A percentile compares a stretch with the other conserved stretches of the same genome.
phyloP scores from a whole-genome alignment of 2,113 vertebrate species.

The Catagonus wagneri region DNA sequence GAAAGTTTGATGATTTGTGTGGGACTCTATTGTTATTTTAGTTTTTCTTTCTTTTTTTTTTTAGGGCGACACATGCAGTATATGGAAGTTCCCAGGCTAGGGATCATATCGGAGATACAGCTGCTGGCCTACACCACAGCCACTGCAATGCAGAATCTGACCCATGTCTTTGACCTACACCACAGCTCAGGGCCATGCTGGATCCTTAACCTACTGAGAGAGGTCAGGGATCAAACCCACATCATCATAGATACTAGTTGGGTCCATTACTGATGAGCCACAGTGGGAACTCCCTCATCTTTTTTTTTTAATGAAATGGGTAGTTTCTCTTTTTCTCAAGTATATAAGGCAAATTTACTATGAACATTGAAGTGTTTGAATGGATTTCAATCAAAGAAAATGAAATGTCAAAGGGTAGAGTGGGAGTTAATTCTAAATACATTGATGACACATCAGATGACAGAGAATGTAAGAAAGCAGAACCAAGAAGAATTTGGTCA shows the following conservation, averaged over 20 bases:
- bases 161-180: too few species aligned
- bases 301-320: background rate
- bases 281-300: background rate
- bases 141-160: too few species aligned
- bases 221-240: too few species aligned
- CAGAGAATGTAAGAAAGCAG: background rate
- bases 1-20: background rate
- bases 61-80: too few species aligned
- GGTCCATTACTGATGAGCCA: too few species aligned
- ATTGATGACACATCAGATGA: background rate
- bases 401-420: background rate
- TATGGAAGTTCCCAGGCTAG: too few species aligned
- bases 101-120: too few species aligned
- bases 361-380: background rate
- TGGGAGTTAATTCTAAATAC: background rate
- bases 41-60: background rate
- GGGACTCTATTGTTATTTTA: background rate
- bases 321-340: background rate
- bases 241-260: too few species aligned
- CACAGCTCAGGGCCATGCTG: too few species aligned
- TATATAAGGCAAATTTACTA: background rate
- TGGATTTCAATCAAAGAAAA: constrained; percentile 39
- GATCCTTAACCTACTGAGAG: too few species aligned
- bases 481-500: background rate
- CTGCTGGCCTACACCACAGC: too few species aligned